Conservation (phyloP, 2,113 vertebrate species). For the Dipodomys merriami region DNA sequence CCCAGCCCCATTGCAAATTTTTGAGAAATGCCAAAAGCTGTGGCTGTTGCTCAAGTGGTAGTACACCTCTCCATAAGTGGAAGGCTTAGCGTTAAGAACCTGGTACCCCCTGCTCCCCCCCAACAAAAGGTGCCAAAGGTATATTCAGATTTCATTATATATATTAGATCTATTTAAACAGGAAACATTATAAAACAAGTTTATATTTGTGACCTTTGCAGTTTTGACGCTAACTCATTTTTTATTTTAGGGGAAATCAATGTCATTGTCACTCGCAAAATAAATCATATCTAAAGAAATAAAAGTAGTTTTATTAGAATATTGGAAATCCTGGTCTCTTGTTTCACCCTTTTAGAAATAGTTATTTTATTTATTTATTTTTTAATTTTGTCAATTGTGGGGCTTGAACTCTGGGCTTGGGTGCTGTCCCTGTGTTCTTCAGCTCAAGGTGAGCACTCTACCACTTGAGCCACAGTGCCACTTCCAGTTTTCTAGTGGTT, state of each 20-base stretch:
- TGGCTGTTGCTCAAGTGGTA: too few relatives aligned
- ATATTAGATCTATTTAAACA: not conserved
- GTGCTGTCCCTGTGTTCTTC: too few relatives aligned
- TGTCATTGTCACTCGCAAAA: not conserved
- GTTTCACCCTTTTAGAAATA: not conserved
- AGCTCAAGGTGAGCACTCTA: too few relatives aligned
- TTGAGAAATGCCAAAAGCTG: constrained; percentile 26
- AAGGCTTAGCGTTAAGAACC: too few relatives aligned
- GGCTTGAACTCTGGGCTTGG: too few relatives aligned
- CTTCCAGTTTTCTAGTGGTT: too few relatives aligned
- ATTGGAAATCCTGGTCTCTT: not conserved
- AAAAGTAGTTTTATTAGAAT: not conserved
- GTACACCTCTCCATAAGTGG: too few relatives aligned
- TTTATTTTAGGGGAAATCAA: not conserved
- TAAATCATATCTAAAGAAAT: constrained; percentile 3
- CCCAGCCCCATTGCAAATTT: not conserved
- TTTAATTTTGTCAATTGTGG: too few relatives aligned
- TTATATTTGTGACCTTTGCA: not conserved
- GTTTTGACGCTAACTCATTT: not conserved
- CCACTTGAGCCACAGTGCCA: too few relatives aligned
- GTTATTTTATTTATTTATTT: too few relatives aligned
- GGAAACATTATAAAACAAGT: not conserved
- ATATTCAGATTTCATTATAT: not conserved
- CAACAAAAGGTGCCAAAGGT: too few relatives aligned
- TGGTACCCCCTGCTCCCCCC: too few relatives aligned